phyloP scores from a whole-genome alignment of 2,113 vertebrate genomes.

The Tiliqua scincoides region DNA sequence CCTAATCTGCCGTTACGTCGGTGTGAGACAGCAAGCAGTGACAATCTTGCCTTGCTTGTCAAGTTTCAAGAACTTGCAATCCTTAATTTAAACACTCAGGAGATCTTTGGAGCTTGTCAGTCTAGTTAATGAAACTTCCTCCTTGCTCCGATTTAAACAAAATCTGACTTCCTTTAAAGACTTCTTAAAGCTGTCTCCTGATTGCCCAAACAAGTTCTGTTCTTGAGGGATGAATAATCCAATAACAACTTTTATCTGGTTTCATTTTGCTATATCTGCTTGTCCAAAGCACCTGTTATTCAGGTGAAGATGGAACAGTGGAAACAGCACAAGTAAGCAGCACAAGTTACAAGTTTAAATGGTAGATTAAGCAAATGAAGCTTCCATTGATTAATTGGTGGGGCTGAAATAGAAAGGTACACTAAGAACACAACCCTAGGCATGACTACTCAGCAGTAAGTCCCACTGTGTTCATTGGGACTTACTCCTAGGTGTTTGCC shows the following conservation, averaged over 20 bases:
- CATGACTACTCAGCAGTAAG: not conserved
- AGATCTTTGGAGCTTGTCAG: constrained; percentile 81
- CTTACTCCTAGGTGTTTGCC: too few relatives aligned
- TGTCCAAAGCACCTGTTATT: not conserved
- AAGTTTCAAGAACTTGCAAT: constrained; percentile 80
- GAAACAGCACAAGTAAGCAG: not conserved
- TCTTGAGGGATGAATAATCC: constrained; percentile 66
- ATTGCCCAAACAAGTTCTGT: constrained; percentile 74
- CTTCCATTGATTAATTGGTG: constrained; percentile 3
- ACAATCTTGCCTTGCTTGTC: constrained; percentile 75
- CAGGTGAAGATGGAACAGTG: not conserved
- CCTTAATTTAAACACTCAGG: constrained; percentile 85
- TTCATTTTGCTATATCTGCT: constrained; percentile 18
- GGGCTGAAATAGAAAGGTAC: not conserved
- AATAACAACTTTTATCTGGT: constrained; percentile 52
- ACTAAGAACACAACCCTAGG: not conserved
- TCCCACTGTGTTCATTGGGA: not conserved
- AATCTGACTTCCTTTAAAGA: constrained; percentile 74
- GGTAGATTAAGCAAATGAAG: not conserved
- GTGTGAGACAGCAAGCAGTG: constrained; percentile 71
- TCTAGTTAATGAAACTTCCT: constrained; percentile 78
- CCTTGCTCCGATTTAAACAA: constrained; percentile 70
- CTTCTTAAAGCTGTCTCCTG: constrained; percentile 76
- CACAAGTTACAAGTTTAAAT: not conserved
- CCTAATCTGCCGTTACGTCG: constrained; percentile 77